phyloP scores from a whole-genome alignment of 2,888 invertebrate species.

The Tyria jacobaeae region DNA sequence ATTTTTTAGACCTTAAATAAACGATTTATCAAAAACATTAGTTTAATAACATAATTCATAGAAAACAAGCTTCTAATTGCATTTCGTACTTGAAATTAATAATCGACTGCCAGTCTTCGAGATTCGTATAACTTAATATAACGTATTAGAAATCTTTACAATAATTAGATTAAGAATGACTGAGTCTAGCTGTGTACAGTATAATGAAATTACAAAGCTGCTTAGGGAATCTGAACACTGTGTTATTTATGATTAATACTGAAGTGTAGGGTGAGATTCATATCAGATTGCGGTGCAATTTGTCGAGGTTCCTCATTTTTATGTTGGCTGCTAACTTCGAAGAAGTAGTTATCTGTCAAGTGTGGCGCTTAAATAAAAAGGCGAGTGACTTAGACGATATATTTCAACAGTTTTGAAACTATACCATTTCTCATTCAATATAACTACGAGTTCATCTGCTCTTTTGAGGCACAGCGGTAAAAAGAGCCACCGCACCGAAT shows the following conservation, averaged over 20 bases:
- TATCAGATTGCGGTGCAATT: too few relatives aligned
- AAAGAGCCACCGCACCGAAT: too few relatives aligned
- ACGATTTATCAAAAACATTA: not conserved
- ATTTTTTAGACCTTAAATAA: conserved; percentile 2
- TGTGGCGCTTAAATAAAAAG: too few relatives aligned
- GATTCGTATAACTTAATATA: conserved; percentile 21
- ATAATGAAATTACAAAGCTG: conserved; percentile 2
- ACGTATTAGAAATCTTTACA: conserved; percentile 7
- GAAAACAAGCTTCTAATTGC: conserved; percentile 18
- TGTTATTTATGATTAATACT: not conserved
- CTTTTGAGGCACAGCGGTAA: not conserved
- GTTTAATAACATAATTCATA: conserved; percentile 14
- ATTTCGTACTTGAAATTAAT: conserved; percentile 19
- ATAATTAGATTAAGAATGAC: conserved; percentile 3
- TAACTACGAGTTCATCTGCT: not conserved
- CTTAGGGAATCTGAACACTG: not conserved
- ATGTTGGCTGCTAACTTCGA: too few relatives aligned
- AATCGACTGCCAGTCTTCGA: conserved; percentile 15
- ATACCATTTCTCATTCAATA: not conserved
- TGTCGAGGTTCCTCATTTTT: too few relatives aligned
- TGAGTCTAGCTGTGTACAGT: conserved; percentile 1
- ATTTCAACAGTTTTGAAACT: too few relatives aligned
- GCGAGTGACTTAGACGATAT: too few relatives aligned
- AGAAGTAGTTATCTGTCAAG: too few relatives aligned
- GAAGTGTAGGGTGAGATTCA: not conserved